phyloP scores from a whole-genome alignment of 2,888 invertebrate genomes.

The Tuberolachnus salignus region DNA sequence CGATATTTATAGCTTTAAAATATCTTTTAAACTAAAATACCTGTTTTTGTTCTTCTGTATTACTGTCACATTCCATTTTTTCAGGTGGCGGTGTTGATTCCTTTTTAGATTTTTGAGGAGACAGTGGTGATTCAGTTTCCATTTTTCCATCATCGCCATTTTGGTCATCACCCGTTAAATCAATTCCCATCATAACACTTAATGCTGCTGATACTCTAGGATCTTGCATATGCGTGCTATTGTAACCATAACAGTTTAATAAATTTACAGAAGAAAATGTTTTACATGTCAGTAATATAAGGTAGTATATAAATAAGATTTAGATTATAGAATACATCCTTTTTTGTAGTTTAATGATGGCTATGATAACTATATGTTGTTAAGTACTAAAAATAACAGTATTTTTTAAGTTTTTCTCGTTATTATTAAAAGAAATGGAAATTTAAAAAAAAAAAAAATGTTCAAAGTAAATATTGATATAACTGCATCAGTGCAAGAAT shows the following conservation, averaged over 20 bases:
- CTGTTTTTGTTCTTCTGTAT: slow-evolving; percentile 60
- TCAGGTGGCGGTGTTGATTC: slow-evolving; percentile 61
- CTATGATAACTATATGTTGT: too few relatives aligned
- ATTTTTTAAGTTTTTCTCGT: too few relatives aligned
- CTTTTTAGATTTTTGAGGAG: slow-evolving; percentile 61
- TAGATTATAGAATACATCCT: too few relatives aligned
- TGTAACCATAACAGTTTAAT: slow-evolving; percentile 23
- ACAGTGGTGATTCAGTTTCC: slow-evolving; percentile 65
- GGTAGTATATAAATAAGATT: too few relatives aligned
- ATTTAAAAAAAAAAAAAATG: too few relatives aligned
- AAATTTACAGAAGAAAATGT: background rate
- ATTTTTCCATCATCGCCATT: slow-evolving; percentile 64
- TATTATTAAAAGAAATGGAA: too few relatives aligned
- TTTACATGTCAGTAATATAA: too few relatives aligned
- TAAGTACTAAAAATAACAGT: too few relatives aligned
- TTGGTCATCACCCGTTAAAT: slow-evolving; percentile 63
- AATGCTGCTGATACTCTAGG: slow-evolving; percentile 73
- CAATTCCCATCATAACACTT: slow-evolving; percentile 72
- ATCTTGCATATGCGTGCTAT: slow-evolving; percentile 67
- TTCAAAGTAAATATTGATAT: too few relatives aligned
- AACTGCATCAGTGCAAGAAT: too few relatives aligned
- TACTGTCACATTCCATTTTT: slow-evolving; percentile 62
- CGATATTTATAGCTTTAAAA: too few relatives aligned
- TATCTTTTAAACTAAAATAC: slow-evolving; percentile 47
- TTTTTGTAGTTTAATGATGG: too few relatives aligned